phyloP scores from a whole-genome alignment of 2,888 invertebrate genomes.

The Imbricaverruca yamaguchii region DNA sequence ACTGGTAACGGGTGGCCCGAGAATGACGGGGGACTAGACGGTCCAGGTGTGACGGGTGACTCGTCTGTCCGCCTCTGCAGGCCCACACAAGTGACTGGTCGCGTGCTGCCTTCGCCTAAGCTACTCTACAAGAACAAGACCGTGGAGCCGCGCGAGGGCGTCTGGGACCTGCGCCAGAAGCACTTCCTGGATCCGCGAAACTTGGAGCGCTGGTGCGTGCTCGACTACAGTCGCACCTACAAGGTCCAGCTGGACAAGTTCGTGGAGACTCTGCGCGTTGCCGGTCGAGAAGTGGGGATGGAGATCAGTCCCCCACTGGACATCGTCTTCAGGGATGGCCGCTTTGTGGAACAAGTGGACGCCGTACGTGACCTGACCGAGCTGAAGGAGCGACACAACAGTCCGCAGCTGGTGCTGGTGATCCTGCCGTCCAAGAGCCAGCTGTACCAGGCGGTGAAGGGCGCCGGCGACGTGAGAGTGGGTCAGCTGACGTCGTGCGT shows the following conservation, averaged over 20 bases:
- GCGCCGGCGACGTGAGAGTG: conserved; percentile 41
- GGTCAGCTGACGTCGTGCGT: conserved; percentile 43
- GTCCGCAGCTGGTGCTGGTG: conserved; percentile 44
- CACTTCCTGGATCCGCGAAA: conserved; percentile 36
- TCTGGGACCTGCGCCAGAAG: conserved; percentile 34
- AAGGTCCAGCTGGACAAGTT: conserved; percentile 26
- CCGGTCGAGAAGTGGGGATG: conserved; percentile 32
- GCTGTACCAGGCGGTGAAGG: conserved; percentile 44
- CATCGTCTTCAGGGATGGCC: conserved; percentile 36
- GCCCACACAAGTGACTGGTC: conserved; percentile 48
- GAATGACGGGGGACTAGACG: no score
- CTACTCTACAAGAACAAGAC: conserved; percentile 49
- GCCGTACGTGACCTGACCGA: conserved; percentile 58
- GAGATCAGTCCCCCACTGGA: conserved; percentile 28
- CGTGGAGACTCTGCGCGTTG: conserved; percentile 23
- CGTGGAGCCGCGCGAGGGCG: conserved; percentile 33
- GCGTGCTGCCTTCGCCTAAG: conserved; percentile 67
- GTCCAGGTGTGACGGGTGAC: neutral
- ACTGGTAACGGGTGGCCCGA: no score
- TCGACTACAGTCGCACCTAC: conserved; percentile 36
- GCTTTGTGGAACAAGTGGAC: conserved; percentile 55
- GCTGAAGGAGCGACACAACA: conserved; percentile 46
- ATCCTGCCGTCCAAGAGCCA: conserved; percentile 38
- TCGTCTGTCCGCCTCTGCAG: neutral
- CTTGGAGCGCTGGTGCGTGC: conserved; percentile 46